A percentile compares a stretch with the other conserved stretches of the same genome.
phyloP scores from a whole-genome alignment of 2,888 invertebrate species.

The Automeris io region DNA sequence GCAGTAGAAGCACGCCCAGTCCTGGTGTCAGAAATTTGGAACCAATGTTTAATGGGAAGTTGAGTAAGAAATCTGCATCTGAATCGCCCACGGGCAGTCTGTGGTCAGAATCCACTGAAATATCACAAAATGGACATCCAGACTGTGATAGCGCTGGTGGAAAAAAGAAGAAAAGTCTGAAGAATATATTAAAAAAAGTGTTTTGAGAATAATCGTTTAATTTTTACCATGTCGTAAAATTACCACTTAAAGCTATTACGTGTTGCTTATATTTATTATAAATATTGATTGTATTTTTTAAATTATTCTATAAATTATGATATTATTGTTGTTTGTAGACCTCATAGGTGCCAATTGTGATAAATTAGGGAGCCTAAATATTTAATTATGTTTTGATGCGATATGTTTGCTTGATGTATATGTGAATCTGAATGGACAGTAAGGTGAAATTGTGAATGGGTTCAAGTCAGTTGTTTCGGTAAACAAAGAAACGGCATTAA shows the following conservation, averaged over 20 bases:
- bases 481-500: conserved; percentile 68
- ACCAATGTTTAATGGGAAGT: conserved; percentile 54
- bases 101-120: conserved; percentile 68
- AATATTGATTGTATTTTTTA: conserved; percentile 44
- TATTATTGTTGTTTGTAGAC: conserved; percentile 51
- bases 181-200: conserved; percentile 87
- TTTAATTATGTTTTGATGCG: conserved; percentile 44
- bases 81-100: conserved; percentile 67
- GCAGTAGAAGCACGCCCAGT: conserved; percentile 59
- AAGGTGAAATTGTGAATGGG: conserved; percentile 27
- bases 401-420: conserved; percentile 34
- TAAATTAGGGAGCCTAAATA: conserved; percentile 68
- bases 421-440: conserved; percentile 28
- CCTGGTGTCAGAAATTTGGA: conserved; percentile 49
- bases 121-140: conserved; percentile 55
- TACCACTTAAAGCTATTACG: conserved; percentile 31
- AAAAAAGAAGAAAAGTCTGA: conserved; percentile 82
- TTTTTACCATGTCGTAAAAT: conserved; percentile 18
- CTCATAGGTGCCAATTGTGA: conserved; percentile 75
- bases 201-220: conserved; percentile 69
- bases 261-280: conserved; percentile 58
- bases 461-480: conserved; percentile 43
- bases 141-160: conserved; percentile 41
- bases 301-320: conserved; percentile 42
- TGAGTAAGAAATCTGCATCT: conserved; percentile 52